phyloP scores from a whole-genome alignment of 2,888 invertebrate species.

The Acanthococcus lagerstroemiae region DNA sequence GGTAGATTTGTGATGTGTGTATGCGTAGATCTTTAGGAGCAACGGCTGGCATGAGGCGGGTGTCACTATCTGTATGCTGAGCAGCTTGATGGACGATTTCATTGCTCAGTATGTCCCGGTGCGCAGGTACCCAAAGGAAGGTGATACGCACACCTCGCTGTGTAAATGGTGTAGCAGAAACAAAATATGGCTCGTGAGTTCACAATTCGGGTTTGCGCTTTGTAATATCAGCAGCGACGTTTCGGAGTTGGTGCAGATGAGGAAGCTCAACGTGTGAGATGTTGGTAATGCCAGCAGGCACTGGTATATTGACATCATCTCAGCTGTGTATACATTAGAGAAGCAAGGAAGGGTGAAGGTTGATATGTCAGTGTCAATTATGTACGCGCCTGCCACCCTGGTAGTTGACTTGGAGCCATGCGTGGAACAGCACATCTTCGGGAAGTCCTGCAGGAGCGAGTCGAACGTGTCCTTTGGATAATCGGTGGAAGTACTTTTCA shows the following conservation, averaged over 20 bases:
- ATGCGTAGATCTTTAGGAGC: neutral
- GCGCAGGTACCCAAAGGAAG: too few relatives aligned
- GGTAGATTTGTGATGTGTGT: too few relatives aligned
- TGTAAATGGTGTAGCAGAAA: too few relatives aligned
- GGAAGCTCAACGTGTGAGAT: neutral
- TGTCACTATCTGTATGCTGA: neutral
- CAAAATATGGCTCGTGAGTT: too few relatives aligned
- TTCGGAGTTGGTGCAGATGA: neutral
- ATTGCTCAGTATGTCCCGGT: neutral
- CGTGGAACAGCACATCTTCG: neutral
- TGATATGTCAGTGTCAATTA: neutral
- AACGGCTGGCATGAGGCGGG: neutral
- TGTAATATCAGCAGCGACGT: neutral
- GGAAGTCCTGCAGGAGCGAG: neutral
- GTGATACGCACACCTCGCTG: too few relatives aligned
- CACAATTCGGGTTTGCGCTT: too few relatives aligned
- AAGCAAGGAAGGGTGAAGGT: neutral
- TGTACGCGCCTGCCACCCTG: neutral
- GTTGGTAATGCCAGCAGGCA: neutral
- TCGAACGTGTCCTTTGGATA: neutral
- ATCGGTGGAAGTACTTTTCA: neutral
- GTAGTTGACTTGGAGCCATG: neutral
- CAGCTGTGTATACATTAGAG: neutral
- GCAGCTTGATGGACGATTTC: neutral
- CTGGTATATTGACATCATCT: neutral